Evolutionary conservation across 2,113 vertebrate species (phyloP).

Genomic region (Nymphicus hollandicus): DNA sequence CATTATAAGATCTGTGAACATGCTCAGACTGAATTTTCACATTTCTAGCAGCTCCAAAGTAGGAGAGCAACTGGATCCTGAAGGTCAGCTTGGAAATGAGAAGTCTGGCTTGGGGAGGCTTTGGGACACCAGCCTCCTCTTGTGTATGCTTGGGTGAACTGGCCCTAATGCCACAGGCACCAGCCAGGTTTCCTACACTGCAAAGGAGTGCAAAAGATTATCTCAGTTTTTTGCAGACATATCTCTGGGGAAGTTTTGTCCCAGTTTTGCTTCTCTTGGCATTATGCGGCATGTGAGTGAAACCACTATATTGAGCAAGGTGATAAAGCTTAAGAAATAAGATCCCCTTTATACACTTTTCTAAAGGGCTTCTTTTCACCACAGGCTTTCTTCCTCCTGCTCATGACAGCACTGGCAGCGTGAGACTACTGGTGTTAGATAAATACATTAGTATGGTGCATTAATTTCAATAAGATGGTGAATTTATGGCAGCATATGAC

Average conservation of each 20-base stretch:
- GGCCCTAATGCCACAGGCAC: fast-evolving
- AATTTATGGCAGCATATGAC: not conserved
- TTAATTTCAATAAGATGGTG: not conserved
- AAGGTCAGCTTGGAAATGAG: not conserved
- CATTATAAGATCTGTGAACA: not conserved
- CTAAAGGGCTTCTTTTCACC: not conserved
- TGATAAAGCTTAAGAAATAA: not conserved
- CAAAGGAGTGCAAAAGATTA: not conserved
- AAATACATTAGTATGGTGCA: not conserved
- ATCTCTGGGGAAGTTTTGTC: not conserved
- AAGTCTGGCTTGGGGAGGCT: not conserved
- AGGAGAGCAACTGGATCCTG: not conserved
- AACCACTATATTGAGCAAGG: not conserved
- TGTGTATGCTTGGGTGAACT: not conserved
- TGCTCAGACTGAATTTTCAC: not conserved
- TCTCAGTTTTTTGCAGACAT: not conserved
- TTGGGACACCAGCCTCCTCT: not conserved
- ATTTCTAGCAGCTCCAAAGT: not conserved
- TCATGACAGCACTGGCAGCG: not conserved
- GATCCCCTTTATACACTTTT: not conserved
- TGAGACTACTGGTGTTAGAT: not conserved
- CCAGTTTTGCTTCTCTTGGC: not conserved
- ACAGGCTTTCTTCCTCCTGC: not conserved
- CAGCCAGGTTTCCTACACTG: not conserved
- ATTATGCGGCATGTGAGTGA: not conserved